These are phyloP conservation scores for Oryzias dopingdopingensis DNA, from an alignment of 2,797 vertebrate genomes.

Conservation along the genomic window DNA sequence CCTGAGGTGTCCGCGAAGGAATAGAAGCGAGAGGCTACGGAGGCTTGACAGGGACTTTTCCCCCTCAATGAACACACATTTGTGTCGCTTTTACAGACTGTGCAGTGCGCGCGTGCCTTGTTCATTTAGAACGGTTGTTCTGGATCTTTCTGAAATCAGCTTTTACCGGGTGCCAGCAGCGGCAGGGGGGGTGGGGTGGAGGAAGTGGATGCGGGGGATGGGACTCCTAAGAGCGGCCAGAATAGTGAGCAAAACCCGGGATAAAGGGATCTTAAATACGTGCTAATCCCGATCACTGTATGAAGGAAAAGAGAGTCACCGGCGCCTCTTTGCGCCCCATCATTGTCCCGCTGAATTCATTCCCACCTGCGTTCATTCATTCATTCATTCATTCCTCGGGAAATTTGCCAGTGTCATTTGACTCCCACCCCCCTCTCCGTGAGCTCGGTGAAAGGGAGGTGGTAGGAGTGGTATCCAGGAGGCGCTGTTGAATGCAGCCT, in stretches of 20 bases:
- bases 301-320: too few species aligned
- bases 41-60: too few species aligned
- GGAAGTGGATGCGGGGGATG: constrained; percentile 30
- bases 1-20: too few species aligned
- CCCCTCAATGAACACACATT: too few species aligned
- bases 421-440: constrained; percentile 23
- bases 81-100: too few species aligned
- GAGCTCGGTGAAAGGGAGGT: constrained; percentile 41
- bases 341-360: constrained; percentile 21
- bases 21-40: too few species aligned
- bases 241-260: constrained; percentile 17
- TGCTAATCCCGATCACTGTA: background rate
- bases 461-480: constrained; percentile 59
- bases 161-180: constrained; percentile 3
- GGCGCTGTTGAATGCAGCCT: constrained; percentile 53
- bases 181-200: too few species aligned
- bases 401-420: constrained; percentile 46
- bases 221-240: constrained; percentile 16
- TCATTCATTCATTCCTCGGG: constrained; percentile 40
- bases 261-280: constrained; percentile 16
- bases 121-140: background rate
- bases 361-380: constrained; percentile 36
- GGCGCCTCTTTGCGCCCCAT: background rate
- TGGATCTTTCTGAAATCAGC: constrained; percentile 19
- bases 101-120: too few species aligned